A percentile compares a stretch with the other conserved stretches of the same genome.
Conservation (phyloP, 2,113 vertebrate species). For the Zosterops japonicus region DNA sequence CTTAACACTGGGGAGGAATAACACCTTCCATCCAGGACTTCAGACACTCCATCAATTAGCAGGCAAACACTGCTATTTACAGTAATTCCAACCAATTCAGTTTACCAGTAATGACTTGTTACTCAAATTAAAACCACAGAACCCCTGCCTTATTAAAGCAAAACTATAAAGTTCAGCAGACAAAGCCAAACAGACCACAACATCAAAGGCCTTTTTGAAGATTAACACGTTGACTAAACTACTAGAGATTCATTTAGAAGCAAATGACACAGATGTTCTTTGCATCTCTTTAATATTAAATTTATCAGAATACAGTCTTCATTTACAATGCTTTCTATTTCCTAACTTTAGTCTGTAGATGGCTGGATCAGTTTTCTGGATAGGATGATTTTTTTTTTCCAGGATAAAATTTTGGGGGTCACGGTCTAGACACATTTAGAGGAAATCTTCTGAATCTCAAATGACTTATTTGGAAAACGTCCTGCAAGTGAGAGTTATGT, state of each 20-base stretch:
- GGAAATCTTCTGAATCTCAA: constrained; percentile 49
- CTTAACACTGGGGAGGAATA: neutral
- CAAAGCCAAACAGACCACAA: constrained; percentile 32
- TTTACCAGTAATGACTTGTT: constrained; percentile 14
- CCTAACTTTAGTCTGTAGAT: neutral
- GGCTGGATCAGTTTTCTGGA: neutral
- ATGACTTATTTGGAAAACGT: constrained; percentile 52
- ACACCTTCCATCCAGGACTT: neutral
- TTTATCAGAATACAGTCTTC: neutral
- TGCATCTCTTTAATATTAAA: constrained; percentile 6
- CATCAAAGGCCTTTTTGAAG: constrained; percentile 62
- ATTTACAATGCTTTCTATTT: neutral
- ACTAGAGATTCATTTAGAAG: constrained; percentile 35
- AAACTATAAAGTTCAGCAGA: constrained; percentile 35
- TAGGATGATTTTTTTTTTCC: neutral
- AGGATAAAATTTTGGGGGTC: neutral
- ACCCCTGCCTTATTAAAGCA: constrained; percentile 28
- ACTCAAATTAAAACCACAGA: constrained; percentile 10
- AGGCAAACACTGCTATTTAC: constrained; percentile 4
- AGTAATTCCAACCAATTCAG: constrained; percentile 27
- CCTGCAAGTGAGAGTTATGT: constrained; percentile 23
- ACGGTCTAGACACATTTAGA: neutral
- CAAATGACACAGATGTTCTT: constrained; percentile 7
- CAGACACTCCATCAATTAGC: neutral
- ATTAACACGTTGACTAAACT: constrained; percentile 47